Base-by-base conservation (phyloP, 2,113 vertebrate genomes). In the Pedionomus torquatus region DNA sequence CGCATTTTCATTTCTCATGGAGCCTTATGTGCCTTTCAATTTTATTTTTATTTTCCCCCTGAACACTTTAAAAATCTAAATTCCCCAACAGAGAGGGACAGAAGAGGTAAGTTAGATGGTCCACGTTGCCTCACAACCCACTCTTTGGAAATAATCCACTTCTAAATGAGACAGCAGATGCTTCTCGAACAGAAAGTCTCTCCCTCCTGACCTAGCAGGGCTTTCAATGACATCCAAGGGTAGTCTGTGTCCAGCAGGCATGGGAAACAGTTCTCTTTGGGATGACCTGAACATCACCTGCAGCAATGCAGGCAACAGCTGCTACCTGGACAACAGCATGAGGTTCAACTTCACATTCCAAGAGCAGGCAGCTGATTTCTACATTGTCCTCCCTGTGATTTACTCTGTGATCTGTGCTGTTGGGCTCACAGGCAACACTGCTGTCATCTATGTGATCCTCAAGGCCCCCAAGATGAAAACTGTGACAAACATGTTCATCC, bases 391-490 rank as follows among this genome's bases (percentile, higher is more conserved):
- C 16, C 99, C 99, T 0, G 95, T 99, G 49, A 99, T 99, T 83
- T 99, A 99, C 96, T 99, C 99, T 0, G 93, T 98, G 3, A 99
- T 99, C 92, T 99, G 99, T 11, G 98, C 99, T 0, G 98, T 98
- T 70, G 99, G 99, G 31, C 98, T 99, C 84, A 99, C 98, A 0
- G 99, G 99, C 25, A 99, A 99, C 96, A 99, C 98, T 0, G 98
- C 99, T 1, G 98, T 99, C 89, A 99, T 99, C 95, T 99, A 98
- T 0, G 98, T 99, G 54, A 99, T 99, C 93, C 98, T 99, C 63
- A 99, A 98, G 94, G 99, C 98, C 1, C 99, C 99, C 48, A 99
- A 99, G 96, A 99, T 99, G 99, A 99, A 99, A 84, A 99, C 99
- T 0, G 99, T 99, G 19, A 99, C 99, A 65, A 99, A 99, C 19